Conservation (phyloP, 2,113 vertebrate genomes). For the Tauraco erythrolophus region DNA sequence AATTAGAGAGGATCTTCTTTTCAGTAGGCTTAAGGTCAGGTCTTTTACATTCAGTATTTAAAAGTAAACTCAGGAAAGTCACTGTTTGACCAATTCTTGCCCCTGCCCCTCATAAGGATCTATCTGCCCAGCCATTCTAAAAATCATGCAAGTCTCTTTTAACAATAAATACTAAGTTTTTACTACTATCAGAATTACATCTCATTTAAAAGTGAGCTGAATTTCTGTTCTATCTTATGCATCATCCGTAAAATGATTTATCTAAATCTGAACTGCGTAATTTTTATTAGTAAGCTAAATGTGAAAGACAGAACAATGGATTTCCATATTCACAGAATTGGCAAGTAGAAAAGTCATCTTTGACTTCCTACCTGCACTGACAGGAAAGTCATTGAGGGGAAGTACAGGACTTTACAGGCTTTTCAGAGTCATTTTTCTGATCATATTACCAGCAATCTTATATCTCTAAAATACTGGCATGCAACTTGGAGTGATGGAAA, state of each 20-base stretch:
- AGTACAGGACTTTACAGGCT: not conserved
- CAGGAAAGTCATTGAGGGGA: not conserved
- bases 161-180: not conserved
- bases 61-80: not conserved
- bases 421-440: not conserved
- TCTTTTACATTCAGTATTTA: not conserved
- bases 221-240: not conserved
- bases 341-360: conserved; percentile 8
- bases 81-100: not conserved
- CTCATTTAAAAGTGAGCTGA: not conserved
- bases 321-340: not conserved
- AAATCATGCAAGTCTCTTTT: not conserved
- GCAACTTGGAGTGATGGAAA: not conserved
- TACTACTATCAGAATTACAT: not conserved
- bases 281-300: conserved; percentile 20
- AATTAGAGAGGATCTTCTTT: not conserved
- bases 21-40: not conserved
- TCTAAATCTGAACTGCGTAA: not conserved
- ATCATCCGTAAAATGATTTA: not conserved
- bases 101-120: not conserved
- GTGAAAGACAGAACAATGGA: not conserved
- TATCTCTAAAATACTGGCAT: not conserved
- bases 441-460: not conserved
- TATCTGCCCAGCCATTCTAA: not conserved
- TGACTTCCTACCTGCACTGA: not conserved